Evolutionary conservation across 1,140 invertebrate genomes (phyloP).

Genomic region (Drosophila nebulosa): DNA sequence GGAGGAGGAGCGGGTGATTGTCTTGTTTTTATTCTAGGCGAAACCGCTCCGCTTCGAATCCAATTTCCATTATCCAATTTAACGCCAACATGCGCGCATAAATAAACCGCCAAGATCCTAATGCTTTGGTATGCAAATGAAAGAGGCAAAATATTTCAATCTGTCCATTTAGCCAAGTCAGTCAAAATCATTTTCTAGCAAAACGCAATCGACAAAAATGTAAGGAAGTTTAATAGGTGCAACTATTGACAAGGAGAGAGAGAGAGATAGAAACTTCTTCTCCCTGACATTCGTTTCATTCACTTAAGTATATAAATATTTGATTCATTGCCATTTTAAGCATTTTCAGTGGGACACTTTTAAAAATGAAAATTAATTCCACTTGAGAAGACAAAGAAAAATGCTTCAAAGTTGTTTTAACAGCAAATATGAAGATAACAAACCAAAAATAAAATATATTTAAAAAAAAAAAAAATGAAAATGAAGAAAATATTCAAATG

Average conservation of each 20-base stretch:
- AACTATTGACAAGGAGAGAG: too few relatives aligned
- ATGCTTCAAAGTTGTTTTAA: not conserved
- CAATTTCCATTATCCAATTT: conserved; percentile 78
- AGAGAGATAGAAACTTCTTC: not conserved
- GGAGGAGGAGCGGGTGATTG: not conserved
- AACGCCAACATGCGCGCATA: conserved; percentile 64
- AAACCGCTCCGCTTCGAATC: conserved; percentile 41
- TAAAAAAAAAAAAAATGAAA: not conserved
- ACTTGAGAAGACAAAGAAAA: not conserved
- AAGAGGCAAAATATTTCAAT: conserved; percentile 47
- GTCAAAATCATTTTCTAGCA: not conserved
- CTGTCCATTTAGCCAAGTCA: conserved; percentile 31
- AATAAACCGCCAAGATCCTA: conserved; percentile 32
- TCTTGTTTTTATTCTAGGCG: conserved; percentile 37
- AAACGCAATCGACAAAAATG: too few relatives aligned
- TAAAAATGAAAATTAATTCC: too few relatives aligned
- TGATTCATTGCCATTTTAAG: too few relatives aligned
- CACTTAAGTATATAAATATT: too few relatives aligned
- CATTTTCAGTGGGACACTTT: too few relatives aligned
- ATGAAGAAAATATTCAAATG: conserved; percentile 13
- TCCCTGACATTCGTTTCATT: too few relatives aligned
- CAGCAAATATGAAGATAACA: not conserved
- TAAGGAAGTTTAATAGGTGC: too few relatives aligned
- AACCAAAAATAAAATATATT: not conserved
- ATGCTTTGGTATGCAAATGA: conserved; percentile 66